Conservation (phyloP, 2,113 vertebrate genomes). For the Cephalophus harveyi region DNA sequence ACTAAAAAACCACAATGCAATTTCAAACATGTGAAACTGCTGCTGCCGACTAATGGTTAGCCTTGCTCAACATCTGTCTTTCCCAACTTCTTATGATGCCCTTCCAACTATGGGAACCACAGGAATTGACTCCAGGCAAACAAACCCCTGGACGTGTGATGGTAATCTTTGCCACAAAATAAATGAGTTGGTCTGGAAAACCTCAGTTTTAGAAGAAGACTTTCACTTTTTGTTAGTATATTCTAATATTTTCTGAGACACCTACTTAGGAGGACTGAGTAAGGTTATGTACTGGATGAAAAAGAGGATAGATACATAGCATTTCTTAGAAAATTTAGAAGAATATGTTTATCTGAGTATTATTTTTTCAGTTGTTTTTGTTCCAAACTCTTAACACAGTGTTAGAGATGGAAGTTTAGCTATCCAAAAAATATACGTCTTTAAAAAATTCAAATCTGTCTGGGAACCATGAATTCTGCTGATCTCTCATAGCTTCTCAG, state of each 20-base stretch:
- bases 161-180: conserved; percentile 62
- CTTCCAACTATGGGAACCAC: conserved; percentile 77
- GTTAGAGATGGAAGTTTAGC: not conserved
- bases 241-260: not conserved
- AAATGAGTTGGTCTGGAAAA: conserved; percentile 66
- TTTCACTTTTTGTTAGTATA: not conserved
- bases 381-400: not conserved
- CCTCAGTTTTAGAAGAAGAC: conserved; percentile 17
- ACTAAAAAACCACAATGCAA: conserved; percentile 60
- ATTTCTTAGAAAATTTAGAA: not conserved
- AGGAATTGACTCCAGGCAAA: conserved; percentile 78
- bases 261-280: not conserved
- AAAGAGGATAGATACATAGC: not conserved
- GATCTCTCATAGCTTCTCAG: not conserved
- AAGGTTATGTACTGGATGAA: not conserved
- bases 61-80: conserved; percentile 71
- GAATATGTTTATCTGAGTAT: not conserved
- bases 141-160: conserved; percentile 65
- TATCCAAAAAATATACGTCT: not conserved
- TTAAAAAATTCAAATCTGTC: not conserved
- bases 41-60: conserved; percentile 48
- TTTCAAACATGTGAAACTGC: conserved; percentile 70
- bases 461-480: not conserved
- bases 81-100: conserved; percentile 68
- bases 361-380: not conserved